Evolutionary conservation across 2,113 vertebrate species (phyloP), one percentile per base, ranked within the genome.

Genomic region (Heterochromis multidens): DNA sequence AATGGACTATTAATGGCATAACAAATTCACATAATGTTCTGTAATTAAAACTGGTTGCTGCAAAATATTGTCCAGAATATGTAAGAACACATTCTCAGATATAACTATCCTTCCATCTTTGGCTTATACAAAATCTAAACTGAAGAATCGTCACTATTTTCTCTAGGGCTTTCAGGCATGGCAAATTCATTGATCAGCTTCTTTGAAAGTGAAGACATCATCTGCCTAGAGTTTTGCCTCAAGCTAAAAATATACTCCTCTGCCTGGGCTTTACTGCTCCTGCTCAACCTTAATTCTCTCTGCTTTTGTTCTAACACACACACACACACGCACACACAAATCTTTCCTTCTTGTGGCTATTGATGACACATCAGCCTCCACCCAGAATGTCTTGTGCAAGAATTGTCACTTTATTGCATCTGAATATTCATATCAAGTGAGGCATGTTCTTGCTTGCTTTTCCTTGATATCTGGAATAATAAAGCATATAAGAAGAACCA

Each of bases 221-320:
- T 52, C 60, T 59, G 40, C 54, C 52, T 77, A 52, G 35, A 40
- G 62, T 33, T 85, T 52, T 52, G 33, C 61, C 29, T 82, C 61
- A n/a, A 52, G 79, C 89, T 93, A 88, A 87, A 89, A 92, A 88
- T 89, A 85, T 52, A 1, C 49, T 16, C 31, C 31, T 81, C 40
- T 60, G 57, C 49, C 49, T 79, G 27, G 77, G 77, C 80, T 77
- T 72, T 31, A 52, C 56, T 58, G 79, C 62, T 76, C 25, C 52
- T 29, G 40, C 58, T 87, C 61, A 35, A 57, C 86, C 63, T 49
- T 1, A n/a, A 21, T 54, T 29, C 16, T 61, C 23, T 65, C 19
- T 46, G 25, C 17, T 72, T 52, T 56, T 70, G 54, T 59, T 77
- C 67, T 81, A 16, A 7, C 25, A 23, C 10, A 56, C 9, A 6